phyloP scores from a whole-genome alignment of 2,888 invertebrate species.

The Mycalesis mineus region DNA sequence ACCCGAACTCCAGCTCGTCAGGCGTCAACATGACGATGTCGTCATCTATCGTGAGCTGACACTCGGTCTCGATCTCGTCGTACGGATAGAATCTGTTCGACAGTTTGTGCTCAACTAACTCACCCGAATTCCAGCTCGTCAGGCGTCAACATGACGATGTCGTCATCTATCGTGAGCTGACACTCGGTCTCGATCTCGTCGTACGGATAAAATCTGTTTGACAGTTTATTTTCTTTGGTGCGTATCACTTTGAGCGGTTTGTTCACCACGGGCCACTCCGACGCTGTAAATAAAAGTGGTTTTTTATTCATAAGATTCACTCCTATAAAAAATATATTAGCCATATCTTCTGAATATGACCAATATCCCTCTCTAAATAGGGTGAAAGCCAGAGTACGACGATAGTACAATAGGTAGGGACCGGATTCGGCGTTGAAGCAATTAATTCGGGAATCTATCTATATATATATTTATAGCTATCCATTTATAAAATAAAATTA shows the following conservation, averaged over 20 bases:
- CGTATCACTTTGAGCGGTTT: conserved; percentile 94
- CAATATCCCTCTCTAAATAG: too few species aligned
- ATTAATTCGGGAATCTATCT: too few species aligned
- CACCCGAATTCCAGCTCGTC: conserved; percentile 98
- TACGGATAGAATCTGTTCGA: conserved; percentile 98
- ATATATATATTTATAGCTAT: too few species aligned
- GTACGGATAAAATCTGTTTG: conserved; percentile 97
- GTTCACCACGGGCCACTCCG: conserved; percentile 91
- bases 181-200: conserved; percentile 98
- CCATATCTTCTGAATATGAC: too few species aligned
- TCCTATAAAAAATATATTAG: too few species aligned
- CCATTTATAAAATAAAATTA: too few species aligned
- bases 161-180: conserved; percentile 95
- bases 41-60: conserved; percentile 95
- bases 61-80: conserved; percentile 97
- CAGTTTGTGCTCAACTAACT: conserved; percentile 86
- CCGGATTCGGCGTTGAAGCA: too few species aligned
- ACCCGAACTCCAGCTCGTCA: conserved; percentile 97
- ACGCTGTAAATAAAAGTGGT: conserved; percentile 76
- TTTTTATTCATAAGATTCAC: too few species aligned
- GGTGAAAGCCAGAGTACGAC: too few species aligned
- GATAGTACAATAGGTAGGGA: too few species aligned
- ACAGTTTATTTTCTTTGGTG: conserved; percentile 93
- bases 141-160: conserved; percentile 95
- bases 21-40: conserved; percentile 97